Percentiles rank a stretch among this genome's conserved stretches.
Conservation (phyloP, 2,113 vertebrate genomes). For the Eulacestoma nigropectus region DNA sequence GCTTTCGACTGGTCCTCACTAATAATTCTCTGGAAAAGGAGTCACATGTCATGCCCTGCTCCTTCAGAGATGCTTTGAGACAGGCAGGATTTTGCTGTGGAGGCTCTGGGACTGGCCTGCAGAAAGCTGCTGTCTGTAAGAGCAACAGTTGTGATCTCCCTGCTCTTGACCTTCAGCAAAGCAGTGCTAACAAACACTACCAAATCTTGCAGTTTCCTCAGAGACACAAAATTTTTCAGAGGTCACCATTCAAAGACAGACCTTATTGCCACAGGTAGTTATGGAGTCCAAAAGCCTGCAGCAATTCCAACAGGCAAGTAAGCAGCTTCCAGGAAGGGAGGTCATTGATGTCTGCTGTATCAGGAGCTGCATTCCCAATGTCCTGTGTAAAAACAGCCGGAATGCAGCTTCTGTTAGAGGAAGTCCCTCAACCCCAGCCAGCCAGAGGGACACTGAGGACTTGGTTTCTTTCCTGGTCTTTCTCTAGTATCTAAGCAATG, state of each 20-base stretch:
- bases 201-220: neutral
- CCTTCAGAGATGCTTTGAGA: neutral
- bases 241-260: neutral
- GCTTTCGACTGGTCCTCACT: neutral
- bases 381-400: neutral
- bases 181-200: neutral
- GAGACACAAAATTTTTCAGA: neutral
- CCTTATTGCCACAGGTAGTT: neutral
- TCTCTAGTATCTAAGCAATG: neutral
- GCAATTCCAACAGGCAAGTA: neutral
- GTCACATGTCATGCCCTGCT: neutral
- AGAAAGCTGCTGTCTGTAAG: neutral
- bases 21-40: neutral
- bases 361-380: neutral
- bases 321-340: neutral
- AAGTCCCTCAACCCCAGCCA: neutral
- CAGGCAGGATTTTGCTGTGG: neutral
- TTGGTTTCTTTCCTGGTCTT: neutral
- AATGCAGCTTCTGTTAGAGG: neutral
- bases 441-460: neutral
- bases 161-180: neutral
- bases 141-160: neutral
- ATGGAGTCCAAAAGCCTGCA: neutral
- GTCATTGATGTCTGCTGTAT: neutral
- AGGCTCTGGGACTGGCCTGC: neutral